Percentiles rank a stretch among this genome's conserved stretches.
Evolutionary conservation across 1,140 invertebrate genomes (phyloP).

Genomic region (Scaptomyza graminum): DNA sequence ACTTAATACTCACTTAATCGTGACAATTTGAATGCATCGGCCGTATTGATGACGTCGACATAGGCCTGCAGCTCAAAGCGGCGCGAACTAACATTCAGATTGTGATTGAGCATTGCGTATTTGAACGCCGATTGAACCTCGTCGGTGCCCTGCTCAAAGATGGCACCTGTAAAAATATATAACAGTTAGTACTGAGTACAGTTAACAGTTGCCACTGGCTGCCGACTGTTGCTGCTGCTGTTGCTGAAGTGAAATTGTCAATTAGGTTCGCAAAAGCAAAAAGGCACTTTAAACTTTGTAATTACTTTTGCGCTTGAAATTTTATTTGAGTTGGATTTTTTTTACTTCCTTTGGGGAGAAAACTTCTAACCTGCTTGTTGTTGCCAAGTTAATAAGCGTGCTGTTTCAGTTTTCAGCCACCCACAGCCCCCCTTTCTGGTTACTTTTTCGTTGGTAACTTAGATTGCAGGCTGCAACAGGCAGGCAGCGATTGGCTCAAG

Average conservation of each 20-base stretch:
- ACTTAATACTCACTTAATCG: slow-evolving; percentile 90
- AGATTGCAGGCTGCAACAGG: slow-evolving; percentile 34
- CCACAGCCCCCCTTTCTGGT: neutral
- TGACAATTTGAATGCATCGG: slow-evolving; percentile 95
- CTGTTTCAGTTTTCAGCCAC: slow-evolving; percentile 58
- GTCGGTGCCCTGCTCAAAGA: slow-evolving; percentile 94
- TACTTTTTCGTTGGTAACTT: no score
- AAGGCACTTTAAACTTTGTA: slow-evolving; percentile 81
- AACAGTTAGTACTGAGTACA: slow-evolving; percentile 31
- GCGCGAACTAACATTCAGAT: slow-evolving; percentile 89
- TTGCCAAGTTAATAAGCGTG: slow-evolving; percentile 69
- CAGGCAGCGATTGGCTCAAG: slow-evolving; percentile 12
- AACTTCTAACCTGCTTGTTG: slow-evolving; percentile 26
- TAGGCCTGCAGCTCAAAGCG: slow-evolving; percentile 93
- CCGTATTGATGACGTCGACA: slow-evolving; percentile 96
- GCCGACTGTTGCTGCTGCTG: slow-evolving; percentile 21
- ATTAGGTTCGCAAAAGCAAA: slow-evolving; percentile 73
- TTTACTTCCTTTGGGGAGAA: slow-evolving; percentile 29
- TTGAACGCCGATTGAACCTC: slow-evolving; percentile 95
- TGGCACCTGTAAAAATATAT: slow-evolving; percentile 87
- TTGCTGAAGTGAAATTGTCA: slow-evolving; percentile 68
- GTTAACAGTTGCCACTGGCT: slow-evolving; percentile 10
- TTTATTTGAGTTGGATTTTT: slow-evolving; percentile 62
- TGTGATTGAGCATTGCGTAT: slow-evolving; percentile 92
- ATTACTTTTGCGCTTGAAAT: slow-evolving; percentile 75